Evolutionary conservation across 2,113 vertebrate species (phyloP), one percentile per base, ranked within the genome.

Genomic region (Axis porcinus): DNA sequence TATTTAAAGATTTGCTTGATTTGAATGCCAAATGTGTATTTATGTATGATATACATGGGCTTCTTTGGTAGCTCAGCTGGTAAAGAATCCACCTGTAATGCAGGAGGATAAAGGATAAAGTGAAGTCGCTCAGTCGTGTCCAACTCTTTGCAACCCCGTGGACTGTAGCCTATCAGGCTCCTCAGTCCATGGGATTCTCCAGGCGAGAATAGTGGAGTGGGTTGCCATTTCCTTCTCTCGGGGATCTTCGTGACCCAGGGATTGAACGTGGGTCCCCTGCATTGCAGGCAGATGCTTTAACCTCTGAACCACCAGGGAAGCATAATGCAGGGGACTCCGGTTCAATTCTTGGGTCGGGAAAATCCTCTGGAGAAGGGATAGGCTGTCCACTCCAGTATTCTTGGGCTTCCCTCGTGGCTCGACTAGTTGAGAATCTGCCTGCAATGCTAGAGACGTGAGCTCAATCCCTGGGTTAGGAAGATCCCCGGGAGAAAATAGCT

Each of bases 231-330:
- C 10, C 64, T 36, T 70, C n/a, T 70, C 64, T 70, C 36, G 19
- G 64, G 64, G 64, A 70, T 36, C n/a, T 70, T 70, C n/a, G n/a
- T 1, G 1, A 70, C 33, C n/a, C 64, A 36, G 64, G 17, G n/a
- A 70, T 70, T 2, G 0, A 36, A 70, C 1, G 1, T 70, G 9
- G 9, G 64, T 70, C 64, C 36, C 9, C n/a, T 0, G 0, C 64
- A 70, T 36, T 36, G 19, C n/a, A 36, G 64, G n/a, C 19, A 70
- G 64, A 36, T 70, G 9, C 17, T 70, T 36, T 36, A 70, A 23
- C 17, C 1, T 70, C 5, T 70, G n/a, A 70, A n/a, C 64, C n/a
- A 70, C 5, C 17, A 36, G n/a, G n/a, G 19, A 70, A 70, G 64
- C 64, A 36, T 70, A 36, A 70, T 23, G 19, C 19, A 36, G n/a